Base-by-base conservation (phyloP, 1,140 invertebrate species). In the Drosophila carrolli region DNA sequence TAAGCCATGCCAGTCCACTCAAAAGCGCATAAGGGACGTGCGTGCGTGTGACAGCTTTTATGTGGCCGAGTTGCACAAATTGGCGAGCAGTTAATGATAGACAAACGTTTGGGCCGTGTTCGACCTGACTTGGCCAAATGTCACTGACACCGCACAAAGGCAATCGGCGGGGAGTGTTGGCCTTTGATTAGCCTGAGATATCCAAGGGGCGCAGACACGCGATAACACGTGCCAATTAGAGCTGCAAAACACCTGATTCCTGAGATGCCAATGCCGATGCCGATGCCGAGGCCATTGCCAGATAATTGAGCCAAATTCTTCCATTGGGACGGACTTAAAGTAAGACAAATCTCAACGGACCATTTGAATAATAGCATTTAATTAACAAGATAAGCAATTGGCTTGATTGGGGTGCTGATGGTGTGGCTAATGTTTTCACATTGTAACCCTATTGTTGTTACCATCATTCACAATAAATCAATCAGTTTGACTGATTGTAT, bases 61-160 rank as follows among this genome's bases (percentile, higher is more conserved):
- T 51, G 23, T 40, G 19, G 38, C 14, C 54, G 29, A 62, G 32
- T 60, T 60, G 71, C 67, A 59, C 75, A 89, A 79, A 83, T 73
- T 89, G 83, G 72, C 65, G 58, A 73, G 67, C 80, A 73, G 62
- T 72, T 84, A 89, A 80, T 86, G 83, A 83, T 75, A 88, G 83
- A 76, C 83, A 82, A 86, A 78, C 66, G 82, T 78, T 85, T 61
- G 57, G 56, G 40, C 75, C 56, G 57, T 62, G 73, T 81, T 68
- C 80, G 73, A 77, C 53, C 67, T 40, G 40, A 53, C 37, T 62
- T 43, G 60, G 27, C 56, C 60, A 56, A 35, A 32, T 78, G 67
- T 73, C 65, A 66, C 19, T 37, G 59, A 51, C 76, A 75, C 73
- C 47, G 16, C 53, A 65, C 58, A 81, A 61, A 61, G 51, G 41